Percentiles rank a stretch among this genome's conserved stretches.
These are phyloP conservation scores for Drosophila mayaguana DNA, from an alignment of 2,888 invertebrate species.

Conservation along the genomic window DNA sequence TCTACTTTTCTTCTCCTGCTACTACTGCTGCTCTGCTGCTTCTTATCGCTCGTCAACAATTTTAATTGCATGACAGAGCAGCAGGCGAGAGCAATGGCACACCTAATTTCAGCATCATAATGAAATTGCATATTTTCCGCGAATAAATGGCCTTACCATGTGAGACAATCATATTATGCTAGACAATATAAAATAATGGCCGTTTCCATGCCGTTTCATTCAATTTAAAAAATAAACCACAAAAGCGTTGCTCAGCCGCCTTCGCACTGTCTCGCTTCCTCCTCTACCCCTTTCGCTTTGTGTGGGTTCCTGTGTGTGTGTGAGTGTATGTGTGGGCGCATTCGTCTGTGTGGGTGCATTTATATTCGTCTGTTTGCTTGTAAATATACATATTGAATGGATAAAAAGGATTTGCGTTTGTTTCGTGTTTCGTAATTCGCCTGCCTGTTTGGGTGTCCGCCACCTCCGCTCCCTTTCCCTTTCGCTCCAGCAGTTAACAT, in stretches of 20 bases:
- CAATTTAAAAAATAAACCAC: conserved; percentile 67
- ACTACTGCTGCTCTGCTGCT: background rate
- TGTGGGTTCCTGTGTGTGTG: conserved; percentile 17
- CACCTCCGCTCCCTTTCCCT: background rate
- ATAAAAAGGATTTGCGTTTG: conserved; percentile 71
- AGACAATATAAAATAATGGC: conserved; percentile 61
- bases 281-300: background rate
- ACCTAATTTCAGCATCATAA: conserved; percentile 34
- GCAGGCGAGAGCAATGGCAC: conserved; percentile 1
- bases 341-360: conserved; percentile 33
- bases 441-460: conserved; percentile 32
- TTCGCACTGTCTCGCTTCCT: background rate
- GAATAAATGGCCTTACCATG: conserved; percentile 40
- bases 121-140: conserved; percentile 41
- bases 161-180: conserved; percentile 64
- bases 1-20: background rate
- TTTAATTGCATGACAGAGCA: conserved; percentile 44
- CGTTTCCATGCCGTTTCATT: conserved; percentile 70
- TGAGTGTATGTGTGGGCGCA: conserved; percentile 34
- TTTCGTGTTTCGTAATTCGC: conserved; percentile 59
- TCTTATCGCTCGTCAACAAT: conserved; percentile 14
- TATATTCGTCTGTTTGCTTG: conserved; percentile 31
- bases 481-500: conserved; percentile 23
- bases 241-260: conserved; percentile 49
- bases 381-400: conserved; percentile 66